Conservation (phyloP, 2,888 invertebrate species). For the Eupeodes luniger region DNA sequence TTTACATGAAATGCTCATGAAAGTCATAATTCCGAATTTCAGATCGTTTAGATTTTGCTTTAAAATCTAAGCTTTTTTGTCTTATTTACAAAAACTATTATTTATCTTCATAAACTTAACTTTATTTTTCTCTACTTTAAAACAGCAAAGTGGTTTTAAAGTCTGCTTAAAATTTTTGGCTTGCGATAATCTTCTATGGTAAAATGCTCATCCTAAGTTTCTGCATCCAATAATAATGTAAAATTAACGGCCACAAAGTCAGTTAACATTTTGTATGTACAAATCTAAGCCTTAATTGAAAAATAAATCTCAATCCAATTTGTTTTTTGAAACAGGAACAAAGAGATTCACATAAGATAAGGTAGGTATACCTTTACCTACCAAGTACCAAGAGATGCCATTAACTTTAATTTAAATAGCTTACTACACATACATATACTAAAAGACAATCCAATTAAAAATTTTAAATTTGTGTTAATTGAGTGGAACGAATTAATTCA, state of each 20-base stretch:
- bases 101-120: too few species aligned
- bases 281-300: constrained; percentile 51
- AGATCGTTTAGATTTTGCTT: too few species aligned
- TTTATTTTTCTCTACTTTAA: too few species aligned
- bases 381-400: constrained; percentile 11
- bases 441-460: constrained; percentile 62
- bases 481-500: constrained; percentile 73
- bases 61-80: too few species aligned
- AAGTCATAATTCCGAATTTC: too few species aligned
- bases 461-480: constrained; percentile 71
- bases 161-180: too few species aligned
- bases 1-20: too few species aligned
- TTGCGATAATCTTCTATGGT: too few species aligned
- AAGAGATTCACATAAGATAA: constrained; percentile 32
- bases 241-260: constrained; percentile 44
- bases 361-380: background rate
- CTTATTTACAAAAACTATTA: too few species aligned
- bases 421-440: background rate
- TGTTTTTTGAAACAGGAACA: constrained; percentile 40
- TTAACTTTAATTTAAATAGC: constrained; percentile 52
- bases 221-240: background rate
- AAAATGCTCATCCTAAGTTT: too few species aligned
- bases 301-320: constrained; percentile 63
- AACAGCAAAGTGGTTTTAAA: too few species aligned
- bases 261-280: too few species aligned